Evolutionary conservation across 92 coral and sea anemone species (phyloP), one percentile per base, ranked within the genome.

Genomic region (Zoanthus sansibaricus): DNA sequence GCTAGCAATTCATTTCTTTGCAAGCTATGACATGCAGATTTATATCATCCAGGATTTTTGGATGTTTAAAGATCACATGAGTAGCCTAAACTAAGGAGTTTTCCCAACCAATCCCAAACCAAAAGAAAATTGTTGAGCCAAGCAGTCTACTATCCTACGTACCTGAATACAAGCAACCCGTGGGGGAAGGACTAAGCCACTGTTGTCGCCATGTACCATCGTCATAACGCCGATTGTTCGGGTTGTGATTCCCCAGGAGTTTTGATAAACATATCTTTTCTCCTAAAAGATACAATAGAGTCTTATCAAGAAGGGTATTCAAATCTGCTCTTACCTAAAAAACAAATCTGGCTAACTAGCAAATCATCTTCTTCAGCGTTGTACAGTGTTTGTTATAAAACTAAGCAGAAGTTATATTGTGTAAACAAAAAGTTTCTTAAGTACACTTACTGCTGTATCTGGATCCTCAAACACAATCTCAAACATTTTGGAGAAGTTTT

Each of bases 401-500:
- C 1, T 37, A 2, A 37, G 42, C 3, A 37, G 4, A 37, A 2
- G 42, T 37, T 37, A 37, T 37, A 37, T 37, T 37, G 42, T 37
- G 42, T 37, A 37, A 37, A 37, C 42, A 37, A 37, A 59, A 59
- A 59, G 20, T 62, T 11, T 7, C 13, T 17, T 14, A 45, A 66
- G 4, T 42, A 30, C 15, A 86, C 84, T 76, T 89, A 89, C 92
- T 15, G 88, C 91, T 9, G 99, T 96, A 56, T 95, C 98, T 1
- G 99, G 99, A 83, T 97, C 98, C 87, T 97, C 99, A 84, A 97
- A 97, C 6, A 96, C 95, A 51, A 97, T 95, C 6, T 97, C 98
- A 85, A 97, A 95, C 99, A 97, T 97, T 86, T 97, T 97, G 75
- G 99, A 97, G 92, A 97, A 97, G 75, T 97, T 97, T 82, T 95